Conservation (phyloP, 35 echinoderm and acorn worm genomes). For the Lytechinus pictus region DNA sequence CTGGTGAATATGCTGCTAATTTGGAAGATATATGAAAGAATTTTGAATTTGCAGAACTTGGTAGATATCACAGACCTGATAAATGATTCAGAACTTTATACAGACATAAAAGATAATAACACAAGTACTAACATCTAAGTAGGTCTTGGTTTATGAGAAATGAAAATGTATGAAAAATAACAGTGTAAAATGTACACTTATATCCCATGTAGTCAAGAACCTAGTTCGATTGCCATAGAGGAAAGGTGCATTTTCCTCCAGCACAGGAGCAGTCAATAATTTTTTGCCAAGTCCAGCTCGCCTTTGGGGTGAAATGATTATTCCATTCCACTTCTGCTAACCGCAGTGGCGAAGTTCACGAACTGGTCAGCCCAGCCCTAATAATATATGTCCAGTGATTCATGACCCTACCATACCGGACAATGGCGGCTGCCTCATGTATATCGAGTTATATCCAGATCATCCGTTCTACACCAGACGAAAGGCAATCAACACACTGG, state of each 20-base stretch:
- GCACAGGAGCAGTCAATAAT: not conserved
- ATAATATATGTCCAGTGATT: slow-evolving; percentile 25
- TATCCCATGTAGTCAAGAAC: too few relatives aligned
- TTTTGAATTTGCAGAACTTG: too few relatives aligned
- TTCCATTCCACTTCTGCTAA: not conserved
- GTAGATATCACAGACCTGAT: too few relatives aligned
- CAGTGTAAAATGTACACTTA: too few relatives aligned
- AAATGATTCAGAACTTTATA: too few relatives aligned
- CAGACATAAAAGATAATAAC: too few relatives aligned
- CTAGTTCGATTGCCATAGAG: not conserved
- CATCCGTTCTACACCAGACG: not conserved
- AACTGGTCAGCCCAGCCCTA: slow-evolving; percentile 23
- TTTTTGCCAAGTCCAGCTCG: not conserved
- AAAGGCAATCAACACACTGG: not conserved
- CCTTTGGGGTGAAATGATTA: slow-evolving; percentile 7
- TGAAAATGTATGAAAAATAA: too few relatives aligned
- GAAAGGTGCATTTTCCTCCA: not conserved
- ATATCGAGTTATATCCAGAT: not conserved
- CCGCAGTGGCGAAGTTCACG: not conserved
- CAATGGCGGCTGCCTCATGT: slow-evolving; percentile 20
- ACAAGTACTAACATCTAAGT: too few relatives aligned
- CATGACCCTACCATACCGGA: slow-evolving; percentile 17
- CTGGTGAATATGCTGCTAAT: too few relatives aligned
- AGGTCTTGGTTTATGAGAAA: too few relatives aligned
- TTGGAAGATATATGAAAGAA: too few relatives aligned